A percentile compares a stretch with the other conserved stretches of the same genome.
phyloP scores from a whole-genome alignment of 1,140 invertebrate species.

The silkworm (Bombyx mori) region DNA sequence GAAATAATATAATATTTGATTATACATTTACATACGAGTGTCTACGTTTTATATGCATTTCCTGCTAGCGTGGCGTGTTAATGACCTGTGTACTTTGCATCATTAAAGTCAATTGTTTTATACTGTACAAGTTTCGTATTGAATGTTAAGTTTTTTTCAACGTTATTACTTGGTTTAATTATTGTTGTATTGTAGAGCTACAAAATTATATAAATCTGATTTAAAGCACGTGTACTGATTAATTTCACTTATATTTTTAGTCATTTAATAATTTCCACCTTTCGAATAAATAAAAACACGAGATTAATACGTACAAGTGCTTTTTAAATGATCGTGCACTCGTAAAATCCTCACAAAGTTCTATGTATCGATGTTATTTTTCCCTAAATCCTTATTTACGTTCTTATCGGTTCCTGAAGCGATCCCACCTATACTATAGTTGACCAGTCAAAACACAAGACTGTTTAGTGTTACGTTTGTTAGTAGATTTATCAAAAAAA shows the following conservation, averaged over 20 bases:
- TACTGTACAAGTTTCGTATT: constrained; percentile 2
- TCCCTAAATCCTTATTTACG: constrained; percentile 5
- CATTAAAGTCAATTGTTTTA: constrained; percentile 34
- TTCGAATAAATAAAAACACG: constrained; percentile 8
- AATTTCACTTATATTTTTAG: too few relatives aligned
- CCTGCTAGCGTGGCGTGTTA: constrained; percentile 8
- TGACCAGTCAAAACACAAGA: constrained; percentile 59
- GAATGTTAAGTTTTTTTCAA: too few relatives aligned
- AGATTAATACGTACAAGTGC: constrained; percentile 12
- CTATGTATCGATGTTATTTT: constrained; percentile 5
- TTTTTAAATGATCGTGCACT: constrained; percentile 6
- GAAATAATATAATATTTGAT: too few relatives aligned
- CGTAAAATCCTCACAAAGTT: constrained; percentile 1
- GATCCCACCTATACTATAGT: constrained; percentile 59
- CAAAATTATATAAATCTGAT: too few relatives aligned
- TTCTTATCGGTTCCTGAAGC: constrained; percentile 44
- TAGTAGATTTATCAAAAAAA: constrained; percentile 33
- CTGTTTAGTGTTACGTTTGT: constrained; percentile 60
- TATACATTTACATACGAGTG: too few relatives aligned
- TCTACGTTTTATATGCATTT: too few relatives aligned
- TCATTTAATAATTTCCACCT: background rate
- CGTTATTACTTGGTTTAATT: too few relatives aligned
- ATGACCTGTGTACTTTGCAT: constrained; percentile 22
- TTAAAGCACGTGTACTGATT: too few relatives aligned
- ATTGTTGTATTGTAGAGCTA: too few relatives aligned